Evolutionary conservation across 2,888 invertebrate genomes (phyloP), one percentile per base, ranked within the genome.

Genomic region (Xestia xanthographa): DNA sequence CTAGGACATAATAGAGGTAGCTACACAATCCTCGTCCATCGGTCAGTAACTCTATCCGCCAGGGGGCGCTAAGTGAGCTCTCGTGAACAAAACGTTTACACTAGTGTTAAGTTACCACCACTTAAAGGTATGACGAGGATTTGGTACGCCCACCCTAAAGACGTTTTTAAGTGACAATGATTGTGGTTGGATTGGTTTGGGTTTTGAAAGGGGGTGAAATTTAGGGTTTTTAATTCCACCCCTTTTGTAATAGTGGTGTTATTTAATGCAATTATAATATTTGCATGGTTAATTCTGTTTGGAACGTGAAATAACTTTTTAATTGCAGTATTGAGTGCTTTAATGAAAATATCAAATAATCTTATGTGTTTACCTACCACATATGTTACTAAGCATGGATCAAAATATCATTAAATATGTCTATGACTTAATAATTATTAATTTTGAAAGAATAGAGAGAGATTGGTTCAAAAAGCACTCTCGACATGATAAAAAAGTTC

Each of bases 21-120:
- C 65, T 22, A 69, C 71, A 73, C 68, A 70, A 69, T 63, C 65
- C 12, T 58, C 69, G 70, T 72, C 80, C 75, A 87, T 88, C 88
- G 82, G 78, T 86, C 84, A 86, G 88, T 87, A 88, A 88, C 78
- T 48, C 71, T 70, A 88, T 72, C 67, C 72, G 72, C 62, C 56
- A 78, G 84, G 74, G 79, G 66, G 65, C 72, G 77, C 72, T 87
- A 81, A 87, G 84, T 86, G 88, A 80, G 68, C 79, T 84, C 82
- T 82, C 77, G 66, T 20, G 41, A 56, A 60, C 71, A 20, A 66
- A 78, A 70, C 76, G 81, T 88, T 86, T 87, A 78, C 75, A 58
- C 66, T 77, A 67, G 86, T 50, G 48, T 88, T 62, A 41, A 60
- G 81, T 88, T 85, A 74, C 86, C 56, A 26, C 58, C 80, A 83